phyloP scores from a whole-genome alignment of 2,888 invertebrate species.

The Salticus scenicus region DNA sequence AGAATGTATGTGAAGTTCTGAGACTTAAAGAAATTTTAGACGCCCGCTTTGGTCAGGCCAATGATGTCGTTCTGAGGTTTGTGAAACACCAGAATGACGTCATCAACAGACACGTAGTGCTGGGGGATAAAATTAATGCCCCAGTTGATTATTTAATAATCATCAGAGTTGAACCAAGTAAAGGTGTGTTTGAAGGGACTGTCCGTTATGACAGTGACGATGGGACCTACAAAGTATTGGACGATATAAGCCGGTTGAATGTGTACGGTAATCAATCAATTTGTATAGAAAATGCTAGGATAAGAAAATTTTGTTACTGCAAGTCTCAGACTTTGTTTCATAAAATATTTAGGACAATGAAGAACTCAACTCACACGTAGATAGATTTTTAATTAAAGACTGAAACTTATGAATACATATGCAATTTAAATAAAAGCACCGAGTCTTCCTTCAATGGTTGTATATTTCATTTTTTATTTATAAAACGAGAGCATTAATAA shows the following conservation, averaged over 20 bases:
- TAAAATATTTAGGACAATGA: slow-evolving; percentile 54
- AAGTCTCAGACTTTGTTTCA: slow-evolving; percentile 49
- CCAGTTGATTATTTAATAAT: slow-evolving; percentile 80
- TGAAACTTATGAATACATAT: background rate
- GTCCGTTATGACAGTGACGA: slow-evolving; percentile 77
- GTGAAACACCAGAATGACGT: slow-evolving; percentile 67
- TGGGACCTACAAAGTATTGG: slow-evolving; percentile 78
- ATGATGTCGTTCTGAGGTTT: slow-evolving; percentile 65
- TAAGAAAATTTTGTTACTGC: slow-evolving; percentile 76
- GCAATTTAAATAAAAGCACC: background rate
- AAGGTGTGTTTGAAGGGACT: slow-evolving; percentile 87
- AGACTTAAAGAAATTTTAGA: slow-evolving; percentile 50
- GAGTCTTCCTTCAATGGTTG: background rate
- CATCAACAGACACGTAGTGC: slow-evolving; percentile 62
- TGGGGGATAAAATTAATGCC: slow-evolving; percentile 63
- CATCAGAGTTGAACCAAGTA: slow-evolving; percentile 82
- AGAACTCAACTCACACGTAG: slow-evolving; percentile 34
- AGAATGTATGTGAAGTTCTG: slow-evolving; percentile 37
- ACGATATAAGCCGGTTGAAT: slow-evolving; percentile 79
- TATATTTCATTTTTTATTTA: background rate
- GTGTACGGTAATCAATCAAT: slow-evolving; percentile 76
- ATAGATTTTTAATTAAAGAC: background rate
- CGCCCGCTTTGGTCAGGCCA: slow-evolving; percentile 67
- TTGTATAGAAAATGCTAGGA: slow-evolving; percentile 75
- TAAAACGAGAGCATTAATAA: too few species aligned